Evolutionary conservation across 2,113 vertebrate species (phyloP).

Genomic region (Dasyurus viverrinus): DNA sequence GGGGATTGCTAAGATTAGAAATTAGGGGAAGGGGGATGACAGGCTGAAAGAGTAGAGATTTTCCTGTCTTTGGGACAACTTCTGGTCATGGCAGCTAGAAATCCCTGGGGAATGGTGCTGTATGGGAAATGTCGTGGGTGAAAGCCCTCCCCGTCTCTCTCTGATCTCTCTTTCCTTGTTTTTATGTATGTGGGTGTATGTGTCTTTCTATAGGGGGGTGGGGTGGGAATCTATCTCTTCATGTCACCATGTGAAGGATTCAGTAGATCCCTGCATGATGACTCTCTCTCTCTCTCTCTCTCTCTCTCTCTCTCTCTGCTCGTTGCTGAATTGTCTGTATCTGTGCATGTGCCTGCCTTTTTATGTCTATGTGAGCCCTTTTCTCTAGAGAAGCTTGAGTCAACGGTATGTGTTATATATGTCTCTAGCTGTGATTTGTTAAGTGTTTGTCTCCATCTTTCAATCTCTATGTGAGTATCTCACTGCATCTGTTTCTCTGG

Average conservation of each 20-base stretch:
- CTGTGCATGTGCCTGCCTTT: not conserved
- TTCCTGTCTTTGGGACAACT: not conserved
- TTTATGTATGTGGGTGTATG: not conserved
- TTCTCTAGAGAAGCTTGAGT: not conserved
- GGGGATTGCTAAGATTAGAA: accelerated
- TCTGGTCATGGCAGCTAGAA: not conserved
- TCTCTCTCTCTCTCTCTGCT: no score
- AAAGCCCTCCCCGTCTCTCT: not conserved
- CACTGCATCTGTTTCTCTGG: not conserved
- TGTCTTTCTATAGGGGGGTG: not conserved
- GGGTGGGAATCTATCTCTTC: not conserved
- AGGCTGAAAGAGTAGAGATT: slow-evolving; percentile 2
- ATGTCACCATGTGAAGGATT: not conserved
- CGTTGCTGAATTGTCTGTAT: not conserved
- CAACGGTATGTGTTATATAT: not conserved
- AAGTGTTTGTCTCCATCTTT: not conserved
- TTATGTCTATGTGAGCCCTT: not conserved
- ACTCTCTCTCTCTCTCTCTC: not conserved
- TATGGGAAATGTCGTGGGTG: not conserved
- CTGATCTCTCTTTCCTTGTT: not conserved
- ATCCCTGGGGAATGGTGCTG: not conserved
- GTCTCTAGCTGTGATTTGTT: not conserved
- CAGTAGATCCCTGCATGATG: not conserved
- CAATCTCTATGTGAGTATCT: not conserved
- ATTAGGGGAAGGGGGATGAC: accelerated